Evolutionary conservation across 2,797 vertebrate species (phyloP).

Genomic region (Salarias fasciatus): DNA sequence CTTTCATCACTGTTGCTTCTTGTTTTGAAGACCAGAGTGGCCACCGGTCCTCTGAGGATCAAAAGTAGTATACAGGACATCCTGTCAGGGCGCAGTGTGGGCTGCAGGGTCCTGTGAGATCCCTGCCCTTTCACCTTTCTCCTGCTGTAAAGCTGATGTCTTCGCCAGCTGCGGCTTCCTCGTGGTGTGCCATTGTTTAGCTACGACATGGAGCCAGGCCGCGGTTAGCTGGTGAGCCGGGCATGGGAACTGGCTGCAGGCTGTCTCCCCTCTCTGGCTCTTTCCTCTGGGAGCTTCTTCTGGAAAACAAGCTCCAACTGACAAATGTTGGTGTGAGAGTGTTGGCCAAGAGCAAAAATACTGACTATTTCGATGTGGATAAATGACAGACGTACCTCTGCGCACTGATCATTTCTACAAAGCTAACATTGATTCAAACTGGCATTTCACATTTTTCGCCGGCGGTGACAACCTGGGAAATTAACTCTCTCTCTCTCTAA

Average conservation of each 20-base stretch:
- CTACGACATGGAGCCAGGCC: conserved; percentile 32
- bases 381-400: no score
- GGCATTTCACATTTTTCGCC: no score
- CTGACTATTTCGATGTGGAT: no score
- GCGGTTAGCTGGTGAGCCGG: conserved; percentile 42
- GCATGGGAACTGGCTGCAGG: conserved; percentile 65
- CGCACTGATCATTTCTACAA: no score
- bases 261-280: conserved; percentile 31
- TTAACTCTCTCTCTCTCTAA: no score
- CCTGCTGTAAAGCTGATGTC: conserved; percentile 49
- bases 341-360: conserved; percentile 21
- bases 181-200: conserved; percentile 45
- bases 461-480: no score
- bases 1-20: conserved; percentile 24
- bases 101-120: conserved; percentile 50
- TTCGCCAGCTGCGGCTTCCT: conserved; percentile 54
- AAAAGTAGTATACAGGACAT: conserved; percentile 41
- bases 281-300: conserved; percentile 47
- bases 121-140: conserved; percentile 42
- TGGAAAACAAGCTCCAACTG: conserved; percentile 44
- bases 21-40: conserved; percentile 15
- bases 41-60: conserved; percentile 8
- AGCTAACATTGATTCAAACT: no score
- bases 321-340: conserved; percentile 5
- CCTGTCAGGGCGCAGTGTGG: conserved; percentile 28